A percentile compares a stretch with the other conserved stretches of the same genome.
These are phyloP conservation scores for Nothura maculosa DNA, from an alignment of 2,797 vertebrate species.

Conservation along the genomic window DNA sequence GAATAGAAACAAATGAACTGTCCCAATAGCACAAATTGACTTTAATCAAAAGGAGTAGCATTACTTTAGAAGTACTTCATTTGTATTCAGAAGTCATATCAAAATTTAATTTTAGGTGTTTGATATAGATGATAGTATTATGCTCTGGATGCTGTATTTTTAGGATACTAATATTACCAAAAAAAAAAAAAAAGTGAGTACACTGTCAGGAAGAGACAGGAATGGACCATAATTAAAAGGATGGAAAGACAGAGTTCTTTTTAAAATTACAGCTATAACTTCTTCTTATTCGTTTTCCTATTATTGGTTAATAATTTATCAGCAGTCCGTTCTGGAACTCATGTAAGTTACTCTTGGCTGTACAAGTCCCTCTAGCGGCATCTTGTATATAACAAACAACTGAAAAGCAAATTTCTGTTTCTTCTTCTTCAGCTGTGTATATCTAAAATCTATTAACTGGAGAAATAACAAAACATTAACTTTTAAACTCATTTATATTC, in stretches of 20 bases:
- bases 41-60: not conserved
- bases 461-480: not conserved
- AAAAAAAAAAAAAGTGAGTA: not conserved
- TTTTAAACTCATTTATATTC: not conserved
- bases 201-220: not conserved
- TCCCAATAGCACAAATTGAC: not conserved
- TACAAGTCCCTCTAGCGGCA: constrained; percentile 84
- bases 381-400: constrained; percentile 31
- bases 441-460: not conserved
- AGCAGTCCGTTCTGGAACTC: not conserved
- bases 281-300: not conserved
- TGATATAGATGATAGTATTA: not conserved
- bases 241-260: not conserved
- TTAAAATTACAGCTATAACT: not conserved
- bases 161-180: not conserved
- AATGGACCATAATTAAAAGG: not conserved
- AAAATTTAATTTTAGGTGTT: not conserved
- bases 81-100: not conserved
- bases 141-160: not conserved
- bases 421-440: not conserved
- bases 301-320: constrained; percentile 34
- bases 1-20: not conserved
- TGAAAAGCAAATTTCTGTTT: not conserved
- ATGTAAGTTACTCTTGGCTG: constrained; percentile 71
- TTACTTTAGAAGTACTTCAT: not conserved